Evolutionary conservation across 1,140 invertebrate genomes (phyloP).

Genomic region (Trichonephila inaurata): DNA sequence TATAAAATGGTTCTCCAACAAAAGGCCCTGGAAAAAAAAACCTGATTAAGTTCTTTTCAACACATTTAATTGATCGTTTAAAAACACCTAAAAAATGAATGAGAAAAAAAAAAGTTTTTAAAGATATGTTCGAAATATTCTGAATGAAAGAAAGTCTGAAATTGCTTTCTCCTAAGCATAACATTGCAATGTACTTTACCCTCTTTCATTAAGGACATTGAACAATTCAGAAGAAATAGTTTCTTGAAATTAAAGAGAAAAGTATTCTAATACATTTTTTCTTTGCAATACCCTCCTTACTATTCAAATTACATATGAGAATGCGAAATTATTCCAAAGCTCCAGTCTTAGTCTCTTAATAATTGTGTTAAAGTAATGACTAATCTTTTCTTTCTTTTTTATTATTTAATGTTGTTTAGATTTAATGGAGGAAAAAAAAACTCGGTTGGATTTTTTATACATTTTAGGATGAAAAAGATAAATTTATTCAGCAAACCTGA

Average conservation of each 20-base stretch:
- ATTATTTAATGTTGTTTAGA: conserved; percentile 39
- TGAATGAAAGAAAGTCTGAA: conserved; percentile 50
- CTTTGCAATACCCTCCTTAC: not conserved
- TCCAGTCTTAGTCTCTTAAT: conserved; percentile 48
- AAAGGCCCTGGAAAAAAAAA: conserved; percentile 51
- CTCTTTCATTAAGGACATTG: conserved; percentile 61
- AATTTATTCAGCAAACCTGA: conserved; percentile 44
- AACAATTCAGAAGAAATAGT: conserved; percentile 49
- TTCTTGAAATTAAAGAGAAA: conserved; percentile 59
- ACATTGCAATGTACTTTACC: conserved; percentile 54
- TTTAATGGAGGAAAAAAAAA: conserved; percentile 12
- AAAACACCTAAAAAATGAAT: conserved; percentile 62
- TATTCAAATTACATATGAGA: conserved; percentile 49
- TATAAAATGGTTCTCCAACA: conserved; percentile 73
- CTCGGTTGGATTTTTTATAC: not conserved
- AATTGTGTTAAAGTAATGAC: conserved; percentile 69
- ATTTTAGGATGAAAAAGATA: not conserved
- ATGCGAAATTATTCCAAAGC: conserved; percentile 39
- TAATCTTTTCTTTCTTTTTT: conserved; percentile 54
- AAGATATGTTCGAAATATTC: conserved; percentile 45
- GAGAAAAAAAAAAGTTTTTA: conserved; percentile 13
- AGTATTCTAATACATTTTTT: conserved; percentile 39
- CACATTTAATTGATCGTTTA: conserved; percentile 72
- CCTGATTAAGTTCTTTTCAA: conserved; percentile 67
- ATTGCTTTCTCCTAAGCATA: conserved; percentile 65